A percentile compares a stretch with the other conserved stretches of the same genome.
These are phyloP conservation scores for Brachyalestes nurse DNA, from an alignment of 2,797 vertebrate genomes.

Conservation along the genomic window DNA sequence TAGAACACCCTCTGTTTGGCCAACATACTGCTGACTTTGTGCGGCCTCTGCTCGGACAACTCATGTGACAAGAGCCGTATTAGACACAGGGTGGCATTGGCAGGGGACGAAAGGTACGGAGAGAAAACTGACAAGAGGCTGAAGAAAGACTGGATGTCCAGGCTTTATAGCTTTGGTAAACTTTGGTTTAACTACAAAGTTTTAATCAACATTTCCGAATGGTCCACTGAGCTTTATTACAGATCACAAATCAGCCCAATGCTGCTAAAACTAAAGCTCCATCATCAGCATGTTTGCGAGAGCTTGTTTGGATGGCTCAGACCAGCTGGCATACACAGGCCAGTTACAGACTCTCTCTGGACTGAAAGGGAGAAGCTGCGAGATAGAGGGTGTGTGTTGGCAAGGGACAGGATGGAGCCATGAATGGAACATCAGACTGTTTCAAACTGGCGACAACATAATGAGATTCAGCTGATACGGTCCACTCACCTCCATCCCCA, in stretches of 20 bases:
- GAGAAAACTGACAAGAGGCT: background rate
- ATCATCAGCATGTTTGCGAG: background rate
- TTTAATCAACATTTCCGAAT: background rate
- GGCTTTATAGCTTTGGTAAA: background rate
- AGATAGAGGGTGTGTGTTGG: slow-evolving; percentile 1
- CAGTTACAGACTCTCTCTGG: background rate
- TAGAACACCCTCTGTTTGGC: slow-evolving; percentile 62
- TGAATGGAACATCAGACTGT: slow-evolving; percentile 7
- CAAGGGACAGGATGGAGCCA: background rate
- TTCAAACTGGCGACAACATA: background rate
- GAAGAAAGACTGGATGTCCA: background rate
- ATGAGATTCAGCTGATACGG: slow-evolving; percentile 26
- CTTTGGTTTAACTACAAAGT: background rate
- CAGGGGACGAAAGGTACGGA: slow-evolving; percentile 7
- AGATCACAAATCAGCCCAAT: background rate
- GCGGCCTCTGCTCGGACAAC: slow-evolving; percentile 10
- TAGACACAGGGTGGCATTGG: slow-evolving; percentile 28
- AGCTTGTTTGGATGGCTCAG: background rate
- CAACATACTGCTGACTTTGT: slow-evolving; percentile 40
- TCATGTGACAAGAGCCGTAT: slow-evolving; percentile 30
- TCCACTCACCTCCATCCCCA: background rate
- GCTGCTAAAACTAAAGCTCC: background rate
- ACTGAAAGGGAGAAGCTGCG: background rate
- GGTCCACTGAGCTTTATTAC: background rate
- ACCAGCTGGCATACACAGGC: background rate